A percentile compares a stretch with the other conserved stretches of the same genome.
Evolutionary conservation across 2,888 invertebrate species (phyloP).

Genomic region (Halictus quadricinctus): DNA sequence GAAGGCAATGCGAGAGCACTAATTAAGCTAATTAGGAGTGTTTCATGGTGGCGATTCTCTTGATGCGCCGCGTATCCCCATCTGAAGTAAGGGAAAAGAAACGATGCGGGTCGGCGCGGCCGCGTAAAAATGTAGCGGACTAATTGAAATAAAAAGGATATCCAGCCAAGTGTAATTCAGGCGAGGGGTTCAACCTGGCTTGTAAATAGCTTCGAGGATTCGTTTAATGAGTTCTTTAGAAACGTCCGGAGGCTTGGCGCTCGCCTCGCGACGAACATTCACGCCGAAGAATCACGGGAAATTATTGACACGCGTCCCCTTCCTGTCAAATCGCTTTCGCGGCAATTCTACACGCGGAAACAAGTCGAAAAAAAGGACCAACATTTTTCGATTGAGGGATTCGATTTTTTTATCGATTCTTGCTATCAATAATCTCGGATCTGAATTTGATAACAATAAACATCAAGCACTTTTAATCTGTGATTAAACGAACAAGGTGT

Average conservation of each 20-base stretch:
- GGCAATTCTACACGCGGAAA: no score
- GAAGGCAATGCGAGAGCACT: constrained; percentile 54
- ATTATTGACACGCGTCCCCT: not conserved
- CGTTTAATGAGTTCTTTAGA: constrained; percentile 45
- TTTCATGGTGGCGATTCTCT: constrained; percentile 49
- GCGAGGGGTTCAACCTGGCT: not conserved
- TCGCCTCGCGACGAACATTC: not conserved
- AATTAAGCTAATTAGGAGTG: constrained; percentile 63
- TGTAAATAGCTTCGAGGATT: constrained; percentile 37
- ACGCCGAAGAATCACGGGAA: not conserved
- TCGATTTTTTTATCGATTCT: no score
- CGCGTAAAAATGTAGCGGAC: constrained; percentile 45
- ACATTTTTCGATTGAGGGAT: no score
- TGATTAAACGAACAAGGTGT: no score
- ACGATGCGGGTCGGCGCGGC: no score
- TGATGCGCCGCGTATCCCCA: constrained; percentile 30
- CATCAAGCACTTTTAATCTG: no score
- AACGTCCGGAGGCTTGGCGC: not conserved
- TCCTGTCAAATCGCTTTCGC: no score
- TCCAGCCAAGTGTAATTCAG: constrained; percentile 37
- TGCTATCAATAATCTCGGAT: no score
- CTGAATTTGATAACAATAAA: no score
- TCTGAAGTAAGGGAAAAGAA: constrained; percentile 12
- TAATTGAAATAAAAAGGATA: constrained; percentile 46
- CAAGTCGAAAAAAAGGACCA: no score